Base-by-base conservation (phyloP, 1,140 invertebrate species). In the Philotrypesis tridentata region DNA sequence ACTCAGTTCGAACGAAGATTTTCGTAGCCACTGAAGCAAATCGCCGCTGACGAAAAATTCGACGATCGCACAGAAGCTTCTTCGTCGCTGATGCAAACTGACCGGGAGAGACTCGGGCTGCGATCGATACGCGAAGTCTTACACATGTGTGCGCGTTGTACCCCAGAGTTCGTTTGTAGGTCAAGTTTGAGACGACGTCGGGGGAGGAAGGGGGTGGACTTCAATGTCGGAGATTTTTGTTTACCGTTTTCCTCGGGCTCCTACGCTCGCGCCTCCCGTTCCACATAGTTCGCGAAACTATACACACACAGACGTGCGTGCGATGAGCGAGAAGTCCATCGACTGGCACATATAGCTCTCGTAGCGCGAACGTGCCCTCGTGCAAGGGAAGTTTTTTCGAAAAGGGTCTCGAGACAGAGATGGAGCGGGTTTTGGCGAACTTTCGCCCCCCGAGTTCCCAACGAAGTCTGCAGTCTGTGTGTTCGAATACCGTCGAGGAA, bases 151-250 rank as follows among this genome's bases (percentile, higher is more conserved):
- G n/a, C n/a, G n/a, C n/a, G n/a, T n/a, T n/a, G n/a, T n/a, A n/a
- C n/a, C n/a, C n/a, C 25, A 43, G 27, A 48, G 37, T 43, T 43
- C 76, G 78, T 79, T 86, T 86, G 84, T 86, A 84, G 84, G 84
- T 86, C 85, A 86, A 86, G 85, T 86, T 85, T 84, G 84, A 84
- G 84, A 80, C 77, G 61, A 79, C n/a, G n/a, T n/a, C n/a, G n/a
- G n/a, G n/a, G n/a, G n/a, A n/a, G n/a, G n/a, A n/a, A n/a, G 75
- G 63, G 48, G 17, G 4, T 17, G 4, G n/a, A 17, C 48, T 55
- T 82, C 74, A 78, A 83, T 82, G 83, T 73, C 82, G 37, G 37
- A 73, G 60, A 76, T 74, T 76, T 76, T 76, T 76, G 27, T 77
- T 67, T 67, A 60, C 48, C 5, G n/a, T 43, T 60, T 48, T 29